Evolutionary conservation across 2,113 vertebrate species (phyloP), one percentile per base, ranked within the genome.

Genomic region (Gymnocephalus cernua): DNA sequence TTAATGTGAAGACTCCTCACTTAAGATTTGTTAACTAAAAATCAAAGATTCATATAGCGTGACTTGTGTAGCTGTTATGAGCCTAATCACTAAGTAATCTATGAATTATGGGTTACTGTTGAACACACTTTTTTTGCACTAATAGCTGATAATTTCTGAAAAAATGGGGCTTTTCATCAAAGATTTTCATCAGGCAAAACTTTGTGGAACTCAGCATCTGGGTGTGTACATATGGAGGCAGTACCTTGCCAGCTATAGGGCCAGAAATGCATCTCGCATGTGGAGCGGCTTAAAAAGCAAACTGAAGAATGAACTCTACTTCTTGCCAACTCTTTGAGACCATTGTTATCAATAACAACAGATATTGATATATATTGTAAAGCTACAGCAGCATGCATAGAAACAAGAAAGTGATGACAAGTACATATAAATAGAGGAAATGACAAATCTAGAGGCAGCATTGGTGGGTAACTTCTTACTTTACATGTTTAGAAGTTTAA

Each of bases 201-300:
- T 75, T 64, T 50, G 57, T 63, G 61, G 29, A 64, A 69, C 45
- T 72, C 44, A 23, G 47, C 16, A 11, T 83, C 66, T 87, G 56
- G 80, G 27, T 41, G 81, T 65, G 61, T 64, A 77, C 87, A 90
- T 78, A 88, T 88, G 86, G 73, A 82, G 69, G 21, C 19, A 50
- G 77, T 67, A 76, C 23, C 11, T 62, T 23, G 74, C 85, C 88
- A 91, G 61, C 74, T 77, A 71, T 68, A 82, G 32, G 65, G 65
- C 82, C n/a, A 72, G 74, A 79, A 82, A 85, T 68, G 58, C 75
- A 71, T 72, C 53, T 81, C 11, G 45, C 87, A 51, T 87, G 85
- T 90, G 79, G 87, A 83, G 48, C 3, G 32, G 54, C 57, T 91
- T 82, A 48, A 78, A 87, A 58, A 72, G 74, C 38, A 32, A 84